phyloP scores from a whole-genome alignment of 1,140 invertebrate species.

The Drosophila sp. region DNA sequence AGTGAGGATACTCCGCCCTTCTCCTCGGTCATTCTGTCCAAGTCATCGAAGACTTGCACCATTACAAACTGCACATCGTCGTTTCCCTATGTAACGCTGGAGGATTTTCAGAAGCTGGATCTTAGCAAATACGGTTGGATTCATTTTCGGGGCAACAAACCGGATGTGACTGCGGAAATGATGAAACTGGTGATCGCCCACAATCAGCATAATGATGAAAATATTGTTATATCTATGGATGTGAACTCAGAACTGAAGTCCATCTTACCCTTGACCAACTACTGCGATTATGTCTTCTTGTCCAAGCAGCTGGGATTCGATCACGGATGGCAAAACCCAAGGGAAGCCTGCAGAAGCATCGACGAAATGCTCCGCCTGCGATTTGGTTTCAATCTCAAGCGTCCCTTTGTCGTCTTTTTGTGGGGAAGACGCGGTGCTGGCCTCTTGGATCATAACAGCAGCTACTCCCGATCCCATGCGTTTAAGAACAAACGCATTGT shows the following conservation, averaged over 20 bases:
- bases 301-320: conserved; percentile 84
- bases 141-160: conserved; percentile 88
- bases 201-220: conserved; percentile 38
- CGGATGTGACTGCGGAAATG: conserved; percentile 86
- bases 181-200: conserved; percentile 87
- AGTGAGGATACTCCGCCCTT: conserved; percentile 80
- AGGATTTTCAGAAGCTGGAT: conserved; percentile 86
- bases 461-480: conserved; percentile 85
- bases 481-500: conserved; percentile 85
- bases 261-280: conserved; percentile 62
- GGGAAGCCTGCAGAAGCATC: conserved; percentile 27
- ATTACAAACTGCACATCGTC: conserved; percentile 87
- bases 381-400: conserved; percentile 10
- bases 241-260: conserved; percentile 86
- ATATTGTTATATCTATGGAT: conserved; percentile 87
- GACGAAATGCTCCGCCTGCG: conserved; percentile 35
- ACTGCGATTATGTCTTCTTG: conserved; percentile 87
- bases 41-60: conserved; percentile 86
- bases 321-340: conserved; percentile 27
- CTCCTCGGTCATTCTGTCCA: conserved; percentile 86
- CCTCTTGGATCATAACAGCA: conserved; percentile 84
- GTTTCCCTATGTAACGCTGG: conserved; percentile 86
- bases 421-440: conserved; percentile 89
- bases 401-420: conserved; percentile 86
- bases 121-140: conserved; percentile 88